phyloP scores from a whole-genome alignment of 2,113 vertebrate species.

The Aphyosemion australe region DNA sequence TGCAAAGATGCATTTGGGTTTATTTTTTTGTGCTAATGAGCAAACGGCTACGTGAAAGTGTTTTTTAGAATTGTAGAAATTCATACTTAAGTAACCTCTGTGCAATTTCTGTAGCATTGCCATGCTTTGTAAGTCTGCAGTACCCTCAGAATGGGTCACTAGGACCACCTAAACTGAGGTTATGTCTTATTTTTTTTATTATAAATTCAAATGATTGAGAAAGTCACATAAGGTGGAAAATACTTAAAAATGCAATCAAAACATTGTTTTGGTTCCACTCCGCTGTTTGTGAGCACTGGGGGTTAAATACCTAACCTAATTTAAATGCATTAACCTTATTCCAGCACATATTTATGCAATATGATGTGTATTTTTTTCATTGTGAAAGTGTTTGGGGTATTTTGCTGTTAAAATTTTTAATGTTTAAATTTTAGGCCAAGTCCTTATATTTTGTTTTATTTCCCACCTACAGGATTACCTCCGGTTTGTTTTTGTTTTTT shows the following conservation, averaged over 20 bases:
- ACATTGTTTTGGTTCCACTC: background rate
- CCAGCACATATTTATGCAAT: conserved; percentile 73
- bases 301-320: conserved; percentile 24
- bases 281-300: conserved; percentile 43
- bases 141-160: conserved; percentile 31
- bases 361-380: conserved; percentile 55
- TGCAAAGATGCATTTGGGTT: background rate
- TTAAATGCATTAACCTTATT: conserved; percentile 61
- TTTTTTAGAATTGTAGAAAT: conserved; percentile 1
- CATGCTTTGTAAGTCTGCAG: conserved; percentile 43
- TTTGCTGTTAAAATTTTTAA: conserved; percentile 38
- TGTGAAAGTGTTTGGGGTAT: conserved; percentile 46
- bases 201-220: conserved; percentile 7
- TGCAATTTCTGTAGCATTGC: conserved; percentile 58
- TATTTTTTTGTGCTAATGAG: conserved; percentile 29
- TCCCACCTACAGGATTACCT: conserved; percentile 55
- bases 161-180: conserved; percentile 31
- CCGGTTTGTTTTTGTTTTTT: conserved; percentile 33
- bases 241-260: conserved; percentile 11
- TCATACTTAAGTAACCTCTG: conserved; percentile 21
- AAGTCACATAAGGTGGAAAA: conserved; percentile 16
- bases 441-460: conserved; percentile 40
- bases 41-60: conserved; percentile 8
- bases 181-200: conserved; percentile 1
- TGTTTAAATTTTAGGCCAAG: conserved; percentile 38